Percentiles rank a stretch among this genome's conserved stretches.
phyloP scores from a whole-genome alignment of 2,888 invertebrate genomes.

The Torymus tubicola region DNA sequence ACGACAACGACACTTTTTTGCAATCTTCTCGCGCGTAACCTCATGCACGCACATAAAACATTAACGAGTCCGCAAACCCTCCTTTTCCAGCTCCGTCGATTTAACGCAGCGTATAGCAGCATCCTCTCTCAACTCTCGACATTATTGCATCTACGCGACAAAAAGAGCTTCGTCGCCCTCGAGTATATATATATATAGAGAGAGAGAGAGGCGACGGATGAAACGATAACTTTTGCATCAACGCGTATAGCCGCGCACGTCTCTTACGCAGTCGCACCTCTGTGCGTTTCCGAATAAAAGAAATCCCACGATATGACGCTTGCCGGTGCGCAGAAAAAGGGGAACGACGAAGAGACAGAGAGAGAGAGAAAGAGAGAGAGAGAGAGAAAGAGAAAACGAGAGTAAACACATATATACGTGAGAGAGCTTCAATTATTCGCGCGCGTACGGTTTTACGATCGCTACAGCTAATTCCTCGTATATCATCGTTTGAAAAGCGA shows the following conservation, averaged over 20 bases:
- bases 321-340: background rate
- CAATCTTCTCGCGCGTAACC: no score
- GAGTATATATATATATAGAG: no score
- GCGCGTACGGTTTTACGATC: background rate
- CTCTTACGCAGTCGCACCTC: background rate
- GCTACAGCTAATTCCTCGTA: slow-evolving; percentile 39
- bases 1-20: no score
- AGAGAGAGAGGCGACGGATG: background rate
- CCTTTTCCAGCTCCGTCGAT: no score
- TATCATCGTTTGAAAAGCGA: slow-evolving; percentile 31
- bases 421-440: slow-evolving; percentile 9
- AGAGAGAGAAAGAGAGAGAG: background rate
- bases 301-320: slow-evolving; percentile 34
- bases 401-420: background rate
- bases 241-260: background rate
- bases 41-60: no score
- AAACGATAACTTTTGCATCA: slow-evolving; percentile 22
- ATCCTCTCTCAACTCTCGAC: no score
- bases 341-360: background rate
- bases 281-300: slow-evolving; percentile 20
- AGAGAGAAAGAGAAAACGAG: background rate
- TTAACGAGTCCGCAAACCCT: no score
- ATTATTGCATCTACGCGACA: no score
- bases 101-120: no score
- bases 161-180: no score